phyloP scores from a whole-genome alignment of 1,140 invertebrate genomes.

The Psix sp. region DNA sequence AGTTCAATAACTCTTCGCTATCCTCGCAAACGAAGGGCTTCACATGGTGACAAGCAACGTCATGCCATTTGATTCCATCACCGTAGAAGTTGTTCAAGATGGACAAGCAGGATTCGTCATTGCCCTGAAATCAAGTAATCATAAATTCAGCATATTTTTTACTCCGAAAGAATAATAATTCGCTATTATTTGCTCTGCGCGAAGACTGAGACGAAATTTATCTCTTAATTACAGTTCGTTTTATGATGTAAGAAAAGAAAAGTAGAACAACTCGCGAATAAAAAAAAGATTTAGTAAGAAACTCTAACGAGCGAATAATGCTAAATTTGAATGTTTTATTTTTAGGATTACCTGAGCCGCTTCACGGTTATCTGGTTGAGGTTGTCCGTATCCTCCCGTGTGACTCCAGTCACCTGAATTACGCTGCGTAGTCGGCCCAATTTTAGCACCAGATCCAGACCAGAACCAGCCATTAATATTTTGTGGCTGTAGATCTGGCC shows the following conservation, averaged over 20 bases:
- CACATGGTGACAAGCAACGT: conserved; percentile 92
- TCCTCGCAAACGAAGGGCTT: conserved; percentile 96
- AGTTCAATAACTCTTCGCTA: conserved; percentile 93
- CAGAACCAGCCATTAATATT: conserved; percentile 96
- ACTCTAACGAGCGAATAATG: too few relatives aligned
- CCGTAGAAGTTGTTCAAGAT: conserved; percentile 96
- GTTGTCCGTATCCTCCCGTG: conserved; percentile 89
- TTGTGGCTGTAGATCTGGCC: conserved; percentile 89
- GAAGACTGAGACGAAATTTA: too few relatives aligned
- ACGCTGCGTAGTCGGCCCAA: conserved; percentile 90
- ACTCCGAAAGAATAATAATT: too few relatives aligned
- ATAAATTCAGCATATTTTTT: too few relatives aligned
- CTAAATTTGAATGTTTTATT: conserved; percentile 8
- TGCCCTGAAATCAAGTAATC: conserved; percentile 85
- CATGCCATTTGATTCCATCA: conserved; percentile 94
- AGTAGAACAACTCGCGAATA: conserved; percentile 22
- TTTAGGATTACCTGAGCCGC: conserved; percentile 84
- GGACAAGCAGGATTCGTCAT: conserved; percentile 92
- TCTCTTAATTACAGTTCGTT: background rate
- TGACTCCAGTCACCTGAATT: conserved; percentile 92
- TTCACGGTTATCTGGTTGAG: conserved; percentile 93
- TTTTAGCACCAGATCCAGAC: conserved; percentile 92
- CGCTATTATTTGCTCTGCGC: too few relatives aligned
- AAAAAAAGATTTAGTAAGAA: too few relatives aligned
- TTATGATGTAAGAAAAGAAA: conserved; percentile 21